Evolutionary conservation across 2,888 invertebrate genomes (phyloP).

Genomic region (Tiliacea aurago): DNA sequence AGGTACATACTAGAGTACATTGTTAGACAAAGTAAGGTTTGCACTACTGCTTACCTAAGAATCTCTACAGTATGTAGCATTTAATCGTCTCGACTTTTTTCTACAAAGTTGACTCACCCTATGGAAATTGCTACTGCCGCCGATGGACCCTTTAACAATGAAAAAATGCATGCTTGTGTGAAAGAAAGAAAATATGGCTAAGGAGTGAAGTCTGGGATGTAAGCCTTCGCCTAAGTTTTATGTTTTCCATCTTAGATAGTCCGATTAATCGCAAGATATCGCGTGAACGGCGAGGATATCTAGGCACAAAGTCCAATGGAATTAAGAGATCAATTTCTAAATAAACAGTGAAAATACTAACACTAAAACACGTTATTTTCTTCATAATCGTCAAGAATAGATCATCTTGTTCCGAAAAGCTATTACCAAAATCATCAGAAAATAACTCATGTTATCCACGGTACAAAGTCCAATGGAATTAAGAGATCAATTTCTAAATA

Average conservation of each 20-base stretch:
- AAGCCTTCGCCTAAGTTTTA: neutral
- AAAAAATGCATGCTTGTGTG: too few relatives aligned
- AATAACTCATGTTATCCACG: neutral
- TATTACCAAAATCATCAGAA: neutral
- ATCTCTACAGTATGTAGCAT: too few relatives aligned
- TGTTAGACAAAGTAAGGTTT: slow-evolving; percentile 30
- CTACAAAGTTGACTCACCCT: too few relatives aligned
- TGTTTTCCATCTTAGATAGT: neutral
- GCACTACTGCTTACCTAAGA: neutral
- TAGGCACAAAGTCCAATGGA: neutral
- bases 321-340: neutral
- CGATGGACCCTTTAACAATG: too few relatives aligned
- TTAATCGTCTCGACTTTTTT: too few relatives aligned
- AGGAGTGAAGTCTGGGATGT: too few relatives aligned
- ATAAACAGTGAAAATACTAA: neutral
- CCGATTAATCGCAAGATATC: neutral
- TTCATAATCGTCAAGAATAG: neutral
- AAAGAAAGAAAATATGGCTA: too few relatives aligned
- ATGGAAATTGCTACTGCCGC: too few relatives aligned
- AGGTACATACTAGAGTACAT: slow-evolving; percentile 45
- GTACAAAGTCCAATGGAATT: neutral
- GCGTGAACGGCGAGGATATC: neutral
- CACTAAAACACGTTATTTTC: neutral
- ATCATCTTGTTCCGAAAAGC: neutral
- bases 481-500: neutral